phyloP scores from a whole-genome alignment of 2,888 invertebrate genomes.

The Gastracanthus pulcherrimus region DNA sequence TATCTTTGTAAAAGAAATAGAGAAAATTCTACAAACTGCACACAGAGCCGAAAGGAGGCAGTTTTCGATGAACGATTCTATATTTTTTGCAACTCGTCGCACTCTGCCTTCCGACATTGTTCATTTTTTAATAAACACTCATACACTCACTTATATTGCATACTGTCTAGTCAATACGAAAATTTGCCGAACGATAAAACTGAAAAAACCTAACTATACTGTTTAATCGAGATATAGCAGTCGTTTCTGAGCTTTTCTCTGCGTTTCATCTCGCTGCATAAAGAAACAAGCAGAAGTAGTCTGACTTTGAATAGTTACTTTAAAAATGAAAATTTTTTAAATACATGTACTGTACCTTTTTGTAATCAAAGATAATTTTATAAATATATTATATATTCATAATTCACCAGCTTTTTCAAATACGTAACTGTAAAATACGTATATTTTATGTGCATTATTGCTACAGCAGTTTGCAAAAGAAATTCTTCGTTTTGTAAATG shows the following conservation, averaged over 20 bases:
- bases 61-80: conserved; percentile 13
- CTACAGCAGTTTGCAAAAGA: too few species aligned
- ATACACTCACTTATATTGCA: conserved; percentile 4
- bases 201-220: neutral
- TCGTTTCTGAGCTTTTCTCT: conserved; percentile 7
- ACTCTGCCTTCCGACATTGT: neutral
- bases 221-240: neutral
- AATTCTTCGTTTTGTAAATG: too few species aligned
- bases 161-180: conserved; percentile 52
- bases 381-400: too few species aligned
- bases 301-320: conserved; percentile 33
- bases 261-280: conserved; percentile 17
- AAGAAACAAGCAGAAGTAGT: neutral
- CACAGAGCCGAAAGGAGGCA: neutral
- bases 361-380: too few species aligned
- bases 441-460: too few species aligned
- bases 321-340: conserved; percentile 28
- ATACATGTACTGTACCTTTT: too few species aligned
- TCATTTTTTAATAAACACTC: neutral
- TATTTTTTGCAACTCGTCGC: conserved; percentile 25
- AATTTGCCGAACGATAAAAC: conserved; percentile 27
- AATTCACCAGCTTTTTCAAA: too few species aligned
- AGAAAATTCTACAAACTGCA: conserved; percentile 22
- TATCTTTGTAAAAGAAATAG: conserved; percentile 23
- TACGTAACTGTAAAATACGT: too few species aligned